Percentiles rank a stretch among this genome's conserved stretches.
Evolutionary conservation across 23 tunicate species (phyloP).

Genomic region (Clavelina lepadiformis): DNA sequence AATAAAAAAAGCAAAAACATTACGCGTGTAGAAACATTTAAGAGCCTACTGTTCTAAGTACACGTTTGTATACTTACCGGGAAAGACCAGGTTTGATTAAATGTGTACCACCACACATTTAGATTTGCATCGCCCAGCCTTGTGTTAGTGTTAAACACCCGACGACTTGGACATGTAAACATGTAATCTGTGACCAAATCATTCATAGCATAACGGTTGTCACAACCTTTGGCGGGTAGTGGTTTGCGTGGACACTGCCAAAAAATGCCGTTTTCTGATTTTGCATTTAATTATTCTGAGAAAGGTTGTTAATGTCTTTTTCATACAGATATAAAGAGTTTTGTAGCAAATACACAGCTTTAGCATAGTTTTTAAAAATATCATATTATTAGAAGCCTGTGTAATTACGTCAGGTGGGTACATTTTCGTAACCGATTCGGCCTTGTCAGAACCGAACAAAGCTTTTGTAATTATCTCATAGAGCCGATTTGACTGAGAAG

Average conservation of each 20-base stretch:
- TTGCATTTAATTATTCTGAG: too few relatives aligned
- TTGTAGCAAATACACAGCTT: too few relatives aligned
- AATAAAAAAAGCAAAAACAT: too few relatives aligned
- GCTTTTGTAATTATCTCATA: slow-evolving; percentile 8
- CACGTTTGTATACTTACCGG: slow-evolving; percentile 49
- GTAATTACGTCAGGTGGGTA: slow-evolving; percentile 35
- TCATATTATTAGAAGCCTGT: not conserved
- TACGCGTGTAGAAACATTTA: too few relatives aligned
- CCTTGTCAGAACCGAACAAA: slow-evolving; percentile 27
- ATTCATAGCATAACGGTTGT: slow-evolving; percentile 49
- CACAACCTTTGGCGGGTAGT: slow-evolving; percentile 28
- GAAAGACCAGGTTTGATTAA: slow-evolving; percentile 73
- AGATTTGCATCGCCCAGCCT: not conserved
- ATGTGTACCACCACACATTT: slow-evolving; percentile 63
- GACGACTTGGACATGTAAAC: slow-evolving; percentile 59
- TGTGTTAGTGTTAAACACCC: slow-evolving; percentile 14
- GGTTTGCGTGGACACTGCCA: not conserved
- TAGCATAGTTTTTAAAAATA: too few relatives aligned
- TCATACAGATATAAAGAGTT: too few relatives aligned
- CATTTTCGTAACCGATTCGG: slow-evolving; percentile 1
- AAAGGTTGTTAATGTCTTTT: too few relatives aligned
- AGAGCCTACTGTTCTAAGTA: not conserved
- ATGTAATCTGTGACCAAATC: slow-evolving; percentile 61
- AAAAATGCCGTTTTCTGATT: too few relatives aligned
- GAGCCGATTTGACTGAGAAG: not conserved